Percentiles rank a stretch among this genome's conserved stretches.
Evolutionary conservation across 2,888 invertebrate genomes (phyloP).

Genomic region (Lymantria monacha): DNA sequence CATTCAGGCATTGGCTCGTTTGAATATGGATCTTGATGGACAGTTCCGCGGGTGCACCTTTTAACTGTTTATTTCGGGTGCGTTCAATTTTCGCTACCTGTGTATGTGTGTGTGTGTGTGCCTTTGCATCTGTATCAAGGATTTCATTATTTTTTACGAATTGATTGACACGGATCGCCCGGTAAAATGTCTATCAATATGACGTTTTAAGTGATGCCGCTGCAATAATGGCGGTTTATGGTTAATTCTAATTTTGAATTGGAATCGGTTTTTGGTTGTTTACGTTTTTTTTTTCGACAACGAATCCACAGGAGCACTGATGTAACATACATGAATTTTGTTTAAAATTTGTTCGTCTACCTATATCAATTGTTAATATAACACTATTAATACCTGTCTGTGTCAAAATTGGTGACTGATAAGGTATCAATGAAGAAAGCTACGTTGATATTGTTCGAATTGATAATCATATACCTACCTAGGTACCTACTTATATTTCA

Average conservation of each 20-base stretch:
- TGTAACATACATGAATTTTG: slow-evolving; percentile 1
- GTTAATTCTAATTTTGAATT: slow-evolving; percentile 24
- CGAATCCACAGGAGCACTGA: slow-evolving; percentile 8
- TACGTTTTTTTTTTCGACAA: slow-evolving; percentile 19
- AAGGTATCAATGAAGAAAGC: too few species aligned
- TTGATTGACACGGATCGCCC: slow-evolving; percentile 51
- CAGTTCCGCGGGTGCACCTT: slow-evolving; percentile 47
- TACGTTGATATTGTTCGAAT: too few species aligned
- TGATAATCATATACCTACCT: too few species aligned
- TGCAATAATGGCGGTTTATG: slow-evolving; percentile 19
- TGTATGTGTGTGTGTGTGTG: background rate
- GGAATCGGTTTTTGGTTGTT: slow-evolving; percentile 15
- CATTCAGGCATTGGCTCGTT: slow-evolving; percentile 68
- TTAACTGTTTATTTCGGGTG: slow-evolving; percentile 68
- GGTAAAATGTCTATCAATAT: slow-evolving; percentile 51
- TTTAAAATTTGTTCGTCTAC: too few species aligned
- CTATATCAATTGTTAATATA: too few species aligned
- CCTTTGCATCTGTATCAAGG: slow-evolving; percentile 43
- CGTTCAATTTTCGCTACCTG: slow-evolving; percentile 50
- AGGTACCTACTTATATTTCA: too few species aligned
- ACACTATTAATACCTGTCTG: too few species aligned
- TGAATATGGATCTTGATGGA: slow-evolving; percentile 74
- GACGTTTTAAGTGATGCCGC: slow-evolving; percentile 44
- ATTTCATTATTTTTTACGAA: slow-evolving; percentile 59
- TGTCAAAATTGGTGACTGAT: too few species aligned